These are phyloP conservation scores for Clunio marinus DNA, from an alignment of 2,888 invertebrate species.

Conservation along the genomic window DNA sequence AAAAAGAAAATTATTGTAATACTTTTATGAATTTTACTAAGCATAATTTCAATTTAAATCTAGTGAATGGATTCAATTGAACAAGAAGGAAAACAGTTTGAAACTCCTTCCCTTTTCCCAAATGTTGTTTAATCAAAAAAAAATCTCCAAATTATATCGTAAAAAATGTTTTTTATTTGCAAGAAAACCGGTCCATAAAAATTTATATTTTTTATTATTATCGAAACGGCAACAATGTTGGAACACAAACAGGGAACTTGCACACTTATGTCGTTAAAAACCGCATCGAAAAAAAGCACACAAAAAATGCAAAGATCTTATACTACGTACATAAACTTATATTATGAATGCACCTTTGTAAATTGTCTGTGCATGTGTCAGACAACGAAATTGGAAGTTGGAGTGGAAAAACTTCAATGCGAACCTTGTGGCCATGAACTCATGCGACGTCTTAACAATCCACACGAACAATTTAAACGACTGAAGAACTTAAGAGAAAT, in stretches of 20 bases:
- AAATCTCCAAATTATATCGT: too few species aligned
- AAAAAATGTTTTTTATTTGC: too few species aligned
- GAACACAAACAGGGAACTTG: not conserved
- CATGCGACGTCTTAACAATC: not conserved
- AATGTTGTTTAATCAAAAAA: too few species aligned
- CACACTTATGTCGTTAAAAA: too few species aligned
- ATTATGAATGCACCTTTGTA: constrained; percentile 1
- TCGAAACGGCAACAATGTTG: not conserved
- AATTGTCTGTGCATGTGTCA: not conserved
- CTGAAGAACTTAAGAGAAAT: too few species aligned
- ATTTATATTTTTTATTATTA: too few species aligned
- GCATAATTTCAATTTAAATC: too few species aligned
- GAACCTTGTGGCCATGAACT: not conserved
- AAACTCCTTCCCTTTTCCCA: too few species aligned
- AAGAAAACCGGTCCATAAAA: not conserved
- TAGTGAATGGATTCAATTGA: not conserved
- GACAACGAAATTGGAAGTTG: too few species aligned
- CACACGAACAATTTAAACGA: not conserved
- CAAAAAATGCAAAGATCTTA: too few species aligned
- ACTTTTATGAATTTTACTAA: too few species aligned
- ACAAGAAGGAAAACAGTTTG: not conserved
- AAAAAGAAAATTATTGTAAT: too few species aligned
- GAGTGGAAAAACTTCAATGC: not conserved
- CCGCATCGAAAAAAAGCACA: not conserved
- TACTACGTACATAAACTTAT: not conserved